Evolutionary conservation across 2,113 vertebrate species (phyloP).

Genomic region (Sebastes schlegelii): DNA sequence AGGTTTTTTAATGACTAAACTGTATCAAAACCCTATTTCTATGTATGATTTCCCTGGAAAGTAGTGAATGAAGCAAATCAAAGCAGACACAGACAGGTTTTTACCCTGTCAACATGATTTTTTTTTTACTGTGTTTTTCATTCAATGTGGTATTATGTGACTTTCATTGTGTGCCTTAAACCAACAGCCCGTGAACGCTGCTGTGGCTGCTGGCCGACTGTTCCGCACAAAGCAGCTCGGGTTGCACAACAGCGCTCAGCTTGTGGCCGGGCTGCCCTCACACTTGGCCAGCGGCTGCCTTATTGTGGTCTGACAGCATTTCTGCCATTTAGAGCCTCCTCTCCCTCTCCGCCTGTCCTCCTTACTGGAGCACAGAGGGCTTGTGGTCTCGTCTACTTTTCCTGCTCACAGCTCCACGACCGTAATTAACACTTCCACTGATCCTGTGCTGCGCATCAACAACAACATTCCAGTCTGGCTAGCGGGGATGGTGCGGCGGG

Average conservation of each 20-base stretch:
- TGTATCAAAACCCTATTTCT: background rate
- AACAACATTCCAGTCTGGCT: slow-evolving; percentile 84
- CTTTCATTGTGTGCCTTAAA: slow-evolving; percentile 45
- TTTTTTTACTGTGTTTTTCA: slow-evolving; percentile 25
- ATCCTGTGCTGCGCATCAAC: slow-evolving; percentile 77
- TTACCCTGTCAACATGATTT: slow-evolving; percentile 37
- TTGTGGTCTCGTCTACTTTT: slow-evolving; percentile 76
- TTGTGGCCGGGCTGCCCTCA: slow-evolving; percentile 73
- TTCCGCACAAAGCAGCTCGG: slow-evolving; percentile 47
- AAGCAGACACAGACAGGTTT: slow-evolving; percentile 9
- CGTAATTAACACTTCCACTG: slow-evolving; percentile 83
- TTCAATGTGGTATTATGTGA: slow-evolving; percentile 43
- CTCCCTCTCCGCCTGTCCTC: slow-evolving; percentile 55
- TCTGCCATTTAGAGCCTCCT: slow-evolving; percentile 75
- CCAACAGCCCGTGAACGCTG: slow-evolving; percentile 44
- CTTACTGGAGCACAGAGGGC: slow-evolving; percentile 61
- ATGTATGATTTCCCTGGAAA: slow-evolving; percentile 38
- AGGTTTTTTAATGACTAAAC: background rate
- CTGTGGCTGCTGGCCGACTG: slow-evolving; percentile 60
- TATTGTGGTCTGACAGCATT: slow-evolving; percentile 78
- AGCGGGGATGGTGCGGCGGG: slow-evolving; percentile 48
- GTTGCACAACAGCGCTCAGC: slow-evolving; percentile 72
- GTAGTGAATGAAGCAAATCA: slow-evolving; percentile 24
- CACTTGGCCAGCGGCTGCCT: slow-evolving; percentile 76
- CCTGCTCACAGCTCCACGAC: slow-evolving; percentile 76